Evolutionary conservation across 1,140 invertebrate species (phyloP).

Genomic region (Hormaphis cornu): DNA sequence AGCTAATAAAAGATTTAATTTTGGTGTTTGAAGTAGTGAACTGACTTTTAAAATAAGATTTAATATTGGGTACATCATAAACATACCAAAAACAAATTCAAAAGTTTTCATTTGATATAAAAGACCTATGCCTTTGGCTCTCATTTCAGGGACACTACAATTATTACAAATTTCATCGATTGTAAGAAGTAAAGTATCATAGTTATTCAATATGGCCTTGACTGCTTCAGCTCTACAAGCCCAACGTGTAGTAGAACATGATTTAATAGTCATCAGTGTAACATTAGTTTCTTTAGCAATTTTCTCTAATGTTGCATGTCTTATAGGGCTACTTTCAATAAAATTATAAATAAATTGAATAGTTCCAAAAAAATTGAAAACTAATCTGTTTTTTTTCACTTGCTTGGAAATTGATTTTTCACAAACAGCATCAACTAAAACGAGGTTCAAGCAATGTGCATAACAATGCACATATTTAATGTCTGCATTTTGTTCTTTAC

Average conservation of each 20-base stretch:
- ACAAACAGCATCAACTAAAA: neutral
- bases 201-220: conserved; percentile 11
- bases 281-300: conserved; percentile 19
- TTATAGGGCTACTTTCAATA: conserved; percentile 34
- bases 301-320: conserved; percentile 30
- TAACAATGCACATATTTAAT: conserved; percentile 29
- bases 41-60: conserved; percentile 31
- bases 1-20: conserved; percentile 28
- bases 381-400: neutral
- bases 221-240: conserved; percentile 34
- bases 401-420: neutral
- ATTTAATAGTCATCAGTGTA: conserved; percentile 30
- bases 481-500: neutral
- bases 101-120: conserved; percentile 32
- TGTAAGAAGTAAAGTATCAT: conserved; percentile 2
- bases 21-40: conserved; percentile 18
- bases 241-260: conserved; percentile 24
- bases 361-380: conserved; percentile 21
- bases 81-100: conserved; percentile 27
- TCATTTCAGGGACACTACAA: neutral
- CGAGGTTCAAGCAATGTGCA: conserved; percentile 12
- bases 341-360: conserved; percentile 27
- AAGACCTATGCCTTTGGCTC: conserved; percentile 28
- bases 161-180: neutral
- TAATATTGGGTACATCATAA: conserved; percentile 33